A percentile compares a stretch with the other conserved stretches of the same genome.
Evolutionary conservation across 2,797 vertebrate species (phyloP).

Genomic region (Halcyon leucocephala): DNA sequence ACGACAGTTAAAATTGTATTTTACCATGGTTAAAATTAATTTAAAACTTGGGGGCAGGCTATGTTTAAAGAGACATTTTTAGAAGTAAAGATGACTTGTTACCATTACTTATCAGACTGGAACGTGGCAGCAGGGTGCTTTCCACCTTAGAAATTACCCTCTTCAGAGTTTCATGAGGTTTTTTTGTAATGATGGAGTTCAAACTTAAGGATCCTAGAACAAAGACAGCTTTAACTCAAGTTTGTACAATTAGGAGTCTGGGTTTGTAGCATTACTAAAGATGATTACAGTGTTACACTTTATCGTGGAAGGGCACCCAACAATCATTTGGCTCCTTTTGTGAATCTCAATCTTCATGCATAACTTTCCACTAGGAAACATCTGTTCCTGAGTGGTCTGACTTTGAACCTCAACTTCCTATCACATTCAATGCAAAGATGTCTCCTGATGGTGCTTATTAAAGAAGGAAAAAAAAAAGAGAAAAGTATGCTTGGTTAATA

Average conservation of each 20-base stretch:
- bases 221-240: slow-evolving; percentile 35
- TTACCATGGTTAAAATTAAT: not conserved
- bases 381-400: slow-evolving; percentile 21
- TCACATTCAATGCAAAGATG: not conserved
- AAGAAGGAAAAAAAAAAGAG: not conserved
- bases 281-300: not conserved
- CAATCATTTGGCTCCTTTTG: not conserved
- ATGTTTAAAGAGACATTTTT: not conserved
- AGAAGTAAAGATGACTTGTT: not conserved
- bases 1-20: not conserved
- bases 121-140: not conserved
- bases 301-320: not conserved
- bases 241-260: not conserved
- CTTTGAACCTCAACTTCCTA: slow-evolving; percentile 43
- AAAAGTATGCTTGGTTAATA: slow-evolving; percentile 28
- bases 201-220: not conserved
- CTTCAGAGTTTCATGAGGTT: not conserved
- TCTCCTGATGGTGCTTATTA: slow-evolving; percentile 49
- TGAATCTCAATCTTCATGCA: not conserved
- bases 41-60: not conserved
- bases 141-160: slow-evolving; percentile 29
- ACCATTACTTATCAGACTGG: not conserved
- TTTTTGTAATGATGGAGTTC: not conserved
- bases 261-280: slow-evolving; percentile 34
- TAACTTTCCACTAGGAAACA: slow-evolving; percentile 50